phyloP scores from a whole-genome alignment of 2,888 invertebrate species.

The Crioceris asparagi region DNA sequence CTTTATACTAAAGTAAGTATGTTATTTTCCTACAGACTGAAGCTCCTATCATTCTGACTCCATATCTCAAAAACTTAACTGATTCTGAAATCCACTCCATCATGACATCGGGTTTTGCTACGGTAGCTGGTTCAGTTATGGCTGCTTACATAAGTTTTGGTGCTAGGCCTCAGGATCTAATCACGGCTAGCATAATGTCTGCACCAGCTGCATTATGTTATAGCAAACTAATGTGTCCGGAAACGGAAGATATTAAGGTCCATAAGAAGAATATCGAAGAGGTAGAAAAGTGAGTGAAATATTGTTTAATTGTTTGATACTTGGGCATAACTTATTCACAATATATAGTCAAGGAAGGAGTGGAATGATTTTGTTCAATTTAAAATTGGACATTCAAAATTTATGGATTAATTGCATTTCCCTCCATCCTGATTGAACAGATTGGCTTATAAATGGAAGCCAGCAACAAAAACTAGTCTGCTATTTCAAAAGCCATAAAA shows the following conservation, averaged over 20 bases:
- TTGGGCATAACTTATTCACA: no score
- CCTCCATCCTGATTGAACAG: no score
- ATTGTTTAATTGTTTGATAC: no score
- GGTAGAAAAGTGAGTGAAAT: constrained; percentile 40
- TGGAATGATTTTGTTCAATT: no score
- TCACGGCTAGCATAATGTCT: constrained; percentile 92
- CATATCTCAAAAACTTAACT: constrained; percentile 76
- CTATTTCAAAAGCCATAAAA: no score
- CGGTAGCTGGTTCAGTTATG: constrained; percentile 85
- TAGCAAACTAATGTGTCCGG: constrained; percentile 86
- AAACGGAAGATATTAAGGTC: constrained; percentile 70
- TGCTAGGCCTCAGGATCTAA: constrained; percentile 75
- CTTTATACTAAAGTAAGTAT: neutral
- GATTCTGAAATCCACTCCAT: constrained; percentile 87
- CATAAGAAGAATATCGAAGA: constrained; percentile 65
- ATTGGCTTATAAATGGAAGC: no score
- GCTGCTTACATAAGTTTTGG: constrained; percentile 89
- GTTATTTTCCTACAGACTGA: constrained; percentile 58
- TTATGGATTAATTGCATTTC: no score
- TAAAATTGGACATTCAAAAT: no score
- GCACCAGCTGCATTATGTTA: constrained; percentile 88
- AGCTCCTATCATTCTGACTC: constrained; percentile 78
- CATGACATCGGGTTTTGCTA: constrained; percentile 91
- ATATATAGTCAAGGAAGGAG: no score
- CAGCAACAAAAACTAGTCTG: no score